Evolutionary conservation across 2,113 vertebrate genomes (phyloP).

Genomic region (Buteo buteo): DNA sequence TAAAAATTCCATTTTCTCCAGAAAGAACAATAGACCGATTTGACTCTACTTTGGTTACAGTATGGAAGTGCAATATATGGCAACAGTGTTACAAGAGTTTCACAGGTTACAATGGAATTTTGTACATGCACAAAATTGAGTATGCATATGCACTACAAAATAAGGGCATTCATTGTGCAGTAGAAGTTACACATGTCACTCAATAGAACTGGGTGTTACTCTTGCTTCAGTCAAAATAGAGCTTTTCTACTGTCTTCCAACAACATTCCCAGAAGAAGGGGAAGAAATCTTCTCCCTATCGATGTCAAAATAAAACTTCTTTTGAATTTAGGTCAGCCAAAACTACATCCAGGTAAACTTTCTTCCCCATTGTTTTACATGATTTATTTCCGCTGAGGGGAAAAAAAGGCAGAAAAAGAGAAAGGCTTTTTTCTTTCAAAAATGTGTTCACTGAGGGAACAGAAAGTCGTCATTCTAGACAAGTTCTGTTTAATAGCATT

Average conservation of each 20-base stretch:
- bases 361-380: not conserved
- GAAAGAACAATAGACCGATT: not conserved
- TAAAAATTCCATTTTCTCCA: not conserved
- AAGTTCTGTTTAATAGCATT: not conserved
- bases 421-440: not conserved
- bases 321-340: not conserved
- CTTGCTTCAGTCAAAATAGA: not conserved
- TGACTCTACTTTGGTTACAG: not conserved
- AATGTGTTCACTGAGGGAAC: not conserved
- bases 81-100: not conserved
- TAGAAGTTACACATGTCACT: not conserved
- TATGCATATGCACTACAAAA: not conserved
- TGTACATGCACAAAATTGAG: not conserved
- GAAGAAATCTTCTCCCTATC: not conserved
- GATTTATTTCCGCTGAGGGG: not conserved
- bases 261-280: not conserved
- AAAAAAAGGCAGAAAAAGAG: not conserved
- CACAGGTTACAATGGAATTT: not conserved
- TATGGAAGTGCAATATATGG: not conserved
- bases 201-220: not conserved
- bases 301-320: not conserved
- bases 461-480: not conserved
- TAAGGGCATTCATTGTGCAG: too few relatives aligned
- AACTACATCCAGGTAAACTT: not conserved
- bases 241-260: not conserved